Evolutionary conservation across 2,797 vertebrate species (phyloP).

Genomic region (Falco biarmicus): DNA sequence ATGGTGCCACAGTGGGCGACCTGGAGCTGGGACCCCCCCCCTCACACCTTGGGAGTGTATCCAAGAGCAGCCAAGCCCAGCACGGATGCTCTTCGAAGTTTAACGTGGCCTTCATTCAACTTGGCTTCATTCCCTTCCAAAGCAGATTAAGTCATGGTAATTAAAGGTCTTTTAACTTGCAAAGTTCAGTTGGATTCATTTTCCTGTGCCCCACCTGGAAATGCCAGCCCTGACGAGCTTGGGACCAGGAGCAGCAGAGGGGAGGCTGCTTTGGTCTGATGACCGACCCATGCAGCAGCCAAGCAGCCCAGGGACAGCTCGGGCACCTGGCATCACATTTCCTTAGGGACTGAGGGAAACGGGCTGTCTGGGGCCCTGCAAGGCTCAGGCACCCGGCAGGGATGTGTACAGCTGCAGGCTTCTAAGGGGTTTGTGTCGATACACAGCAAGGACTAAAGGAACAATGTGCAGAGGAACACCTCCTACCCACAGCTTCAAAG

Average conservation of each 20-base stretch:
- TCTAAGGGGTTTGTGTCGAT: fast-evolving
- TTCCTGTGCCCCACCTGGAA: neutral
- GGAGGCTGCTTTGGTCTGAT: neutral
- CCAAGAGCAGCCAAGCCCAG: neutral
- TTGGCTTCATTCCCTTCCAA: neutral
- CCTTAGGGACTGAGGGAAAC: neutral
- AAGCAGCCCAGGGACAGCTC: neutral
- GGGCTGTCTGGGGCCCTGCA: neutral
- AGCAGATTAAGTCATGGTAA: neutral
- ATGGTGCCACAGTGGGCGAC: fast-evolving
- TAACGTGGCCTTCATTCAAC: neutral
- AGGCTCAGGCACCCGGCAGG: neutral
- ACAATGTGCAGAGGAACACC: neutral
- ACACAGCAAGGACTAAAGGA: neutral
- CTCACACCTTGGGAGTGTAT: too few relatives aligned
- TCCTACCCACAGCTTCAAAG: neutral
- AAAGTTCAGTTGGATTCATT: neutral
- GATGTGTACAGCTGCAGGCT: neutral
- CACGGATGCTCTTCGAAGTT: neutral
- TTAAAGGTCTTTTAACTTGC: neutral
- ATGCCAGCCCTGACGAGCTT: neutral
- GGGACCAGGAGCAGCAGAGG: neutral
- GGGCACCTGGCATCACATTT: neutral
- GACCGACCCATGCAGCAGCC: neutral
- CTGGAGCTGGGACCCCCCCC: neutral